Base-by-base conservation (phyloP, 2,797 vertebrate genomes). In the Sebastes cheni region DNA sequence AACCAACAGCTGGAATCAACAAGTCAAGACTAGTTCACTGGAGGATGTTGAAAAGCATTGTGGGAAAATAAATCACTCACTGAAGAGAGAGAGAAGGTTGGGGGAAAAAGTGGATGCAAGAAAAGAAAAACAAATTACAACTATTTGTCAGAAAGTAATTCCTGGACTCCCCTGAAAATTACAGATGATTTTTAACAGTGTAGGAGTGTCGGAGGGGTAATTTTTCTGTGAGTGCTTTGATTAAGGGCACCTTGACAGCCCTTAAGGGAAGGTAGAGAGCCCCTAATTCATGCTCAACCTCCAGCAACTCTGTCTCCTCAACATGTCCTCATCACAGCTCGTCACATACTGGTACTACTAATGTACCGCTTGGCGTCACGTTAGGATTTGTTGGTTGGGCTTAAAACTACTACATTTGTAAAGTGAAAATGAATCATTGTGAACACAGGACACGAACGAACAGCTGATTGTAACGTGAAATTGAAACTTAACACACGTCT, bases 171-270 rank as follows among this genome's bases (percentile, higher is more conserved):
- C 8, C 64, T 30, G 58, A 56, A 42, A 71, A 80, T 80, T 36
- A 68, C 39, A 11, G 61, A 68, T 55, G n/a, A 67, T 23, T 54
- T 67, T 64, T 29, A 52, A 74, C 36, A 20, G 67, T 2, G 4
- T 11, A 27, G 13, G 32, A 58, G 34, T 16, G 30, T 67, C 64
- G 25, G 27, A 72, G 65, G 66, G 77, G 46, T 75, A 50, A 46
- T 89, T 85, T 72, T 46, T 42, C 10, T 16, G 8, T 8, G 54
- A 82, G 74, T 62, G 46, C 72, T 71, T 36, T 86, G 88, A 90
- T 90, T 88, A 86, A 90, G 16, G 84, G 73, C 81, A 91, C 86
- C 84, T 86, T 86, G 80, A 50, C 29, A 36, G 73, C 59, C 60
- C 7, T 68, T 29, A 55, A 42, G 25, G 52, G 42, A 75, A 42